A percentile compares a stretch with the other conserved stretches of the same genome.
Evolutionary conservation across 2,113 vertebrate species (phyloP).

Genomic region (Desmodus rotundus): DNA sequence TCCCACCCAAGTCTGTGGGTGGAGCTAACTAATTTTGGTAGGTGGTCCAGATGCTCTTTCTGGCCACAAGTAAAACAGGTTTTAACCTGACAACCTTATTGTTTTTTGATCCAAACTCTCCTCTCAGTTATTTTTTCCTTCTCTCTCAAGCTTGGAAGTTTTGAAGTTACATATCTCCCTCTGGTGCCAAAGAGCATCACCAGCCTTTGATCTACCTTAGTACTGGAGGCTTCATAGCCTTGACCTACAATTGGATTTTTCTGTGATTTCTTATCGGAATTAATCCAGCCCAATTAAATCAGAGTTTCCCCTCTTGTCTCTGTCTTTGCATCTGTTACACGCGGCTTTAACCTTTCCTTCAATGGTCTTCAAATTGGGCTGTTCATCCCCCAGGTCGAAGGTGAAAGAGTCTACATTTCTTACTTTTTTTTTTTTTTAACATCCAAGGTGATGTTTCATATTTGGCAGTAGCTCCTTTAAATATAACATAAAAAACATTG

Average conservation of each 20-base stretch:
- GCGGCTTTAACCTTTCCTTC: conserved; percentile 23
- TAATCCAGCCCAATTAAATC: conserved; percentile 33
- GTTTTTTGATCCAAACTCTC: conserved; percentile 33
- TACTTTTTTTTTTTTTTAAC: not conserved
- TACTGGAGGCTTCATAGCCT: not conserved
- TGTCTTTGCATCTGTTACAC: not conserved
- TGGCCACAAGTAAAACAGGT: not conserved
- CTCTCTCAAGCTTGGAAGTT: not conserved
- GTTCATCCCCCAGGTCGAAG: not conserved
- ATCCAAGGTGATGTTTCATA: not conserved
- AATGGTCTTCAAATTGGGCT: not conserved
- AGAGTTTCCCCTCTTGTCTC: not conserved
- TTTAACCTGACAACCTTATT: conserved; percentile 10
- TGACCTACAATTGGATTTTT: conserved; percentile 44
- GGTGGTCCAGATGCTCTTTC: not conserved
- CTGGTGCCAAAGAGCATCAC: not conserved
- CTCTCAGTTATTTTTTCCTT: not conserved
- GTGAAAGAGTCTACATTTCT: not conserved
- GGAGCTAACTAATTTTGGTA: not conserved
- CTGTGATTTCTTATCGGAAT: conserved; percentile 34
- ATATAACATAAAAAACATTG: not conserved
- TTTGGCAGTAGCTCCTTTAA: conserved; percentile 18
- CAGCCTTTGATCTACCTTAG: not conserved
- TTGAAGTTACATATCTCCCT: conserved; percentile 3
- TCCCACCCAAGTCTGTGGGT: not conserved